Evolutionary conservation across 2,888 invertebrate species (phyloP), one percentile per base, ranked within the genome.

Genomic region (Chrysolina americana): DNA sequence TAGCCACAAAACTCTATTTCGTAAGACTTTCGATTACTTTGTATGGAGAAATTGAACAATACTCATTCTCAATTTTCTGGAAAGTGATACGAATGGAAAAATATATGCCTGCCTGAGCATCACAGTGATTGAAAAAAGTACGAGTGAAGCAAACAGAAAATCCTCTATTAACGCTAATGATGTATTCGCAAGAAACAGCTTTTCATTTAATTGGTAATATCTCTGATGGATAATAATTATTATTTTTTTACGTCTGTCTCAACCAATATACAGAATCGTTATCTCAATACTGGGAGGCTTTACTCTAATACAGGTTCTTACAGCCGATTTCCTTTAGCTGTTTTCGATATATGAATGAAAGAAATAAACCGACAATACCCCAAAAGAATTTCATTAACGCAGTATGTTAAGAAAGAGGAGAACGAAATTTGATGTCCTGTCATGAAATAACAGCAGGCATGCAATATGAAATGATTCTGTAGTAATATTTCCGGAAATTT

Each of bases 391-490:
- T 53, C 53, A 53, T 53, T 9, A 53, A 19, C 53, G 11, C 19
- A 53, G 19, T 53, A 19, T 53, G 19, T 2, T 53, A 53, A 19
- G 17, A 19, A 19, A 53, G 53, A 19, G 19, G 53, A 53, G 19
- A 53, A 53, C 19, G 17, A 50, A 50, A 53, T 53, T 53, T 53
- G 53, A 53, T 53, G 53, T 9, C 19, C 53, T 17, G 19, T 19
- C 53, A 53, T 53, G 17, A 53, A 53, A 19, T 1, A 19, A 53
- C 53, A 53, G 53, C 53, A 19, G 53, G 53, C 28, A 28, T 28
- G 2, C 28, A 5, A 28, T 28, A 28, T 28, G 28, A 28, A 28
- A 28, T 28, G 5, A 28, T 5, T 28, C 2, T 28, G 28, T 3
- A 28, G 5, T 28, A 5, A 28, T 28, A 28, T 28, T 28, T 28